Evolutionary conservation across 2,888 invertebrate genomes (phyloP), one percentile per base, ranked within the genome.

Genomic region (Chrysotoxum bicinctum): DNA sequence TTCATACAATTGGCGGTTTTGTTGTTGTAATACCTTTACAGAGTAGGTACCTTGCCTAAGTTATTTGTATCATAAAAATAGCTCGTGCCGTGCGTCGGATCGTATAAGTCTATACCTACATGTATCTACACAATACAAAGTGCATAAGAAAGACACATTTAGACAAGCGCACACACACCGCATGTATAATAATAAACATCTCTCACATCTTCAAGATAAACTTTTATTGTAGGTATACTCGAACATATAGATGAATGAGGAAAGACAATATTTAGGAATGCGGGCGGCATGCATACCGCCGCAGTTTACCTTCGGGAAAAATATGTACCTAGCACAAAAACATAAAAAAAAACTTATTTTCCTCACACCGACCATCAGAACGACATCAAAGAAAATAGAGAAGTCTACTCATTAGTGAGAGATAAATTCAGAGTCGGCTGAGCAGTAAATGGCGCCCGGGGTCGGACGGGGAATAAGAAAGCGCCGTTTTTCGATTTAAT

Each of bases 211-310:
- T 70, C 64, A 52, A 66, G 30, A 62, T 32, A 58, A 45, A 40
- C 30, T n/a, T 50, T 23, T 66, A 52, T 62, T 64, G 70, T 73
- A 40, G 26, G 26, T 26, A 26, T 26, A 4, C 7, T 26, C n/a
- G n/a, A n/a, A n/a, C n/a, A n/a, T 35, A 23, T 66, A 76, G 54
- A 85, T 76, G 68, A 85, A 81, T 80, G 80, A 76, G 76, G 68
- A 81, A 72, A 85, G 76, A 85, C 80, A 85, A 76, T 85, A 56
- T 76, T 72, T 69, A 76, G 81, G 81, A 85, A 85, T 85, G 85
- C 85, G 81, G 81, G 85, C 85, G 81, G 73, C 81, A 56, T 69
- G 62, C 26, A 62, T 43, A 26, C 14, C 19, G 58, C 8, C 19
- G 19, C 23, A 10, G 40, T 62, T 80, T 60, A 58, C 54, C 66